These are phyloP conservation scores for Ethmia dodecea DNA, from an alignment of 2,888 invertebrate species.

Conservation along the genomic window DNA sequence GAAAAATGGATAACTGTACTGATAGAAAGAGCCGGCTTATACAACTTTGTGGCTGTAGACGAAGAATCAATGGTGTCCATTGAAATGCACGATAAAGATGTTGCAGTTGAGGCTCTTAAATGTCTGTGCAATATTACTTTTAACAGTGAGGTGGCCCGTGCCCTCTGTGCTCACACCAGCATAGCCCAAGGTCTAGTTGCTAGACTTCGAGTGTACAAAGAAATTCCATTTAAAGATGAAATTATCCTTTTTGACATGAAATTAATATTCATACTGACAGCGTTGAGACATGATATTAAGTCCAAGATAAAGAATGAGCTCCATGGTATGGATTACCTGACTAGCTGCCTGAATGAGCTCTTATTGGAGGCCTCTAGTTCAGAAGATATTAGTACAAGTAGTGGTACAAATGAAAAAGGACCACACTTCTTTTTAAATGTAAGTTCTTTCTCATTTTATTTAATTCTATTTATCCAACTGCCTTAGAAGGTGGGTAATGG, in stretches of 20 bases:
- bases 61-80: slow-evolving; percentile 47
- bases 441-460: slow-evolving; percentile 17
- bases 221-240: slow-evolving; percentile 80
- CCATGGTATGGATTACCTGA: slow-evolving; percentile 83
- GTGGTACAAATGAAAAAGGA: slow-evolving; percentile 27
- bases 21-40: slow-evolving; percentile 81
- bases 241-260: slow-evolving; percentile 93
- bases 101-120: slow-evolving; percentile 88
- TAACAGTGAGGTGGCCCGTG: slow-evolving; percentile 76
- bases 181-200: slow-evolving; percentile 84
- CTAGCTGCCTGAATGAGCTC: slow-evolving; percentile 81
- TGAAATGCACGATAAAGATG: slow-evolving; percentile 65
- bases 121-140: slow-evolving; percentile 93
- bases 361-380: slow-evolving; percentile 55
- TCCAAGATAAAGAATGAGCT: slow-evolving; percentile 81
- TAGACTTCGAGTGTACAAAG: slow-evolving; percentile 82
- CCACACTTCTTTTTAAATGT: slow-evolving; percentile 11
- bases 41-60: slow-evolving; percentile 50
- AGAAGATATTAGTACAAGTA: slow-evolving; percentile 30
- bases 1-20: slow-evolving; percentile 82
- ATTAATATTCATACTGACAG: slow-evolving; percentile 92
- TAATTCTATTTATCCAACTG: background rate
- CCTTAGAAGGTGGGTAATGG: no score
- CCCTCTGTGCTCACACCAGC: slow-evolving; percentile 76
- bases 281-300: slow-evolving; percentile 84